Percentiles rank a stretch among this genome's conserved stretches.
Conservation (phyloP, 2,888 invertebrate species). For the Lucinisca nassula region DNA sequence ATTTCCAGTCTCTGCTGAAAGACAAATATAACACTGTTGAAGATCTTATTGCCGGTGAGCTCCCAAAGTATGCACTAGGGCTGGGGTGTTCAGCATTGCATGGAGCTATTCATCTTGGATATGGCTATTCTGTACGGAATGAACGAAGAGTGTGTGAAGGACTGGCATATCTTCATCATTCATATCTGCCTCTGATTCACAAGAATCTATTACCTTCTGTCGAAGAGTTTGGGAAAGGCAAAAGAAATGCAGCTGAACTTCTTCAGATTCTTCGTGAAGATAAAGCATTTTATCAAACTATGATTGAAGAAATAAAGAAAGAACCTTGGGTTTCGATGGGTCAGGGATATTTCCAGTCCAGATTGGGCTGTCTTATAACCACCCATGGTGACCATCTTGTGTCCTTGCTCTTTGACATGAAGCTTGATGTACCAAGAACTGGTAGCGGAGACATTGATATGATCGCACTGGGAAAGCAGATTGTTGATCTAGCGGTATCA, state of each 20-base stretch:
- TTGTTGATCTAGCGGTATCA: slow-evolving; percentile 44
- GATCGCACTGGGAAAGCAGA: slow-evolving; percentile 18
- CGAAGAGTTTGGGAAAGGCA: slow-evolving; percentile 55
- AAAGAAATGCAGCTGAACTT: slow-evolving; percentile 13
- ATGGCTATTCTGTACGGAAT: slow-evolving; percentile 52
- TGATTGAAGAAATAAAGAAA: slow-evolving; percentile 39
- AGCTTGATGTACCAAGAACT: slow-evolving; percentile 6
- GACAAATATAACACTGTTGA: slow-evolving; percentile 35
- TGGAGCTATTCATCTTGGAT: slow-evolving; percentile 66
- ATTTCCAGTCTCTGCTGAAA: slow-evolving; percentile 37
- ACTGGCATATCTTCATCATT: slow-evolving; percentile 62
- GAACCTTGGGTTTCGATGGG: slow-evolving; percentile 31
- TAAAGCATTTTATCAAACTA: slow-evolving; percentile 3
- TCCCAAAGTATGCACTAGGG: slow-evolving; percentile 57
- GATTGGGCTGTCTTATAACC: slow-evolving; percentile 35
- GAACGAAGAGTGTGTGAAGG: slow-evolving; percentile 56
- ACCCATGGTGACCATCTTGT: slow-evolving; percentile 44
- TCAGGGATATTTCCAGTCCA: slow-evolving; percentile 53
- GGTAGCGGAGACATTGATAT: slow-evolving; percentile 32
- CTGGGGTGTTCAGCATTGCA: slow-evolving; percentile 63
- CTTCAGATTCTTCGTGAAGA: slow-evolving; percentile 27
- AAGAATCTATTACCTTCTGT: slow-evolving; percentile 10
- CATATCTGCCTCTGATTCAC: slow-evolving; percentile 44
- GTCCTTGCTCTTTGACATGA: slow-evolving; percentile 37
- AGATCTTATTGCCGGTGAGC: slow-evolving; percentile 50